Conservation (phyloP, 2,113 vertebrate species). For the Addax nasomaculatus region DNA sequence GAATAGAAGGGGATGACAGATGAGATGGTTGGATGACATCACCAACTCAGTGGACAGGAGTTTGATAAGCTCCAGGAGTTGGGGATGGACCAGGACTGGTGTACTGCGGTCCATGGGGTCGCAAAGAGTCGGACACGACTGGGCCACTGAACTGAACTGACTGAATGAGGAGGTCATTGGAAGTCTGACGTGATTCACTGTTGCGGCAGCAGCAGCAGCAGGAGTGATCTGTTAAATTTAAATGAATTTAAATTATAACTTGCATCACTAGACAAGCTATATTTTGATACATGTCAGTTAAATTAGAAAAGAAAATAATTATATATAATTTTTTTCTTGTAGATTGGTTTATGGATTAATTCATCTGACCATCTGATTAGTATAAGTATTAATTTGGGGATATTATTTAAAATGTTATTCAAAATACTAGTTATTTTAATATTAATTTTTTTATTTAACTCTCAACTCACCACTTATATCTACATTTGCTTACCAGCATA, state of each 20-base stretch:
- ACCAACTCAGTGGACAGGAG: background rate
- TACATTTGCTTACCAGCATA: background rate
- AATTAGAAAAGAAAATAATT: background rate
- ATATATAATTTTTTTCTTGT: background rate
- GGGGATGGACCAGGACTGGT: background rate
- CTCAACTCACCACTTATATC: background rate
- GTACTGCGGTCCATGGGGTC: rapidly evolving
- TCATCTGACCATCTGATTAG: background rate
- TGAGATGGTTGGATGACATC: background rate
- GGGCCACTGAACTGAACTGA: background rate
- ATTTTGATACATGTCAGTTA: background rate
- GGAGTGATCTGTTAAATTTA: background rate
- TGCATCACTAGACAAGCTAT: background rate
- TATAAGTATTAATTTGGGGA: background rate
- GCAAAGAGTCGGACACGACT: rapidly evolving
- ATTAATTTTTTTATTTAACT: background rate
- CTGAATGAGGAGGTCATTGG: background rate
- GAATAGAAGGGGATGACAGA: background rate
- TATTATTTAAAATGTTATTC: background rate
- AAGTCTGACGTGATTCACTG: background rate
- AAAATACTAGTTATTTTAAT: background rate
- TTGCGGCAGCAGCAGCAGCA: too few species aligned
- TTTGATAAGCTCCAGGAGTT: background rate
- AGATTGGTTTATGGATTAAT: background rate
- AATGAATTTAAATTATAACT: background rate